Evolutionary conservation across 2,888 invertebrate genomes (phyloP).

Genomic region (Diplazon laetatorius): DNA sequence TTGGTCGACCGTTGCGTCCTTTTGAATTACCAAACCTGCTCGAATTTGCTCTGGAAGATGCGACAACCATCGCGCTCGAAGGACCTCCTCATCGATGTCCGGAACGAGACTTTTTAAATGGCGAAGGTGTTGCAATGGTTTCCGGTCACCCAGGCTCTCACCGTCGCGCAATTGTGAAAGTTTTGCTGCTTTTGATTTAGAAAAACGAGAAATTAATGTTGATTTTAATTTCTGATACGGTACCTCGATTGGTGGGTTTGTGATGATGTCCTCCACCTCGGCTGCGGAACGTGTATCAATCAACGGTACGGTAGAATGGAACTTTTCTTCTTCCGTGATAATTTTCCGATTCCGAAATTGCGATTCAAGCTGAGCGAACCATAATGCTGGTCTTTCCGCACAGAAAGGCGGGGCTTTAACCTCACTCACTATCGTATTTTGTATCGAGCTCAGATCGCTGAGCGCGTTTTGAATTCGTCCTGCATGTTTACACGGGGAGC

Average conservation of each 20-base stretch:
- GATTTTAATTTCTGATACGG: conserved; percentile 67
- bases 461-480: not conserved
- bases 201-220: conserved; percentile 69
- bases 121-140: conserved; percentile 70
- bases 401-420: conserved; percentile 64
- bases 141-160: conserved; percentile 63
- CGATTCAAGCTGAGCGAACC: conserved; percentile 72
- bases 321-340: conserved; percentile 66
- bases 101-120: conserved; percentile 66
- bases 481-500: no score
- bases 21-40: conserved; percentile 56
- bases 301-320: conserved; percentile 58
- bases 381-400: conserved; percentile 69
- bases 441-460: not conserved
- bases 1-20: conserved; percentile 30
- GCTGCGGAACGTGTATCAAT: conserved; percentile 65
- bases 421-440: conserved; percentile 30
- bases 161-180: conserved; percentile 57
- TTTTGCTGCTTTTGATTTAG: conserved; percentile 54
- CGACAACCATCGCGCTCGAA: conserved; percentile 19
- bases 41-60: conserved; percentile 4
- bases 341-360: conserved; percentile 68
- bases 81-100: not conserved
- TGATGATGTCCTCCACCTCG: conserved; percentile 70
- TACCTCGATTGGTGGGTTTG: conserved; percentile 61